Evolutionary conservation across 2,113 vertebrate genomes (phyloP).

Genomic region (Cyanocitta stelleri): DNA sequence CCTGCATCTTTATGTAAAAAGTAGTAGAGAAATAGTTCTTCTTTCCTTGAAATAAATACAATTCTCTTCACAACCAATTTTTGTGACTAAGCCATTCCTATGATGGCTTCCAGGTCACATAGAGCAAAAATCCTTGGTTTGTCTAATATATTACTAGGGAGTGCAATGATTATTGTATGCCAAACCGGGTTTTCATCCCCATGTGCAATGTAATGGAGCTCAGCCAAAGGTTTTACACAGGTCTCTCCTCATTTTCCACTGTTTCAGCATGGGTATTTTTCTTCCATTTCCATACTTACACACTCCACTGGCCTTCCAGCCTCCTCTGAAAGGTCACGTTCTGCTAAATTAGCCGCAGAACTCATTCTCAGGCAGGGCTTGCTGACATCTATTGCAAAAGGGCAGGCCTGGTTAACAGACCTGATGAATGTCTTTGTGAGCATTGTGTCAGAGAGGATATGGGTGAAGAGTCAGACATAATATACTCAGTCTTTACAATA

Average conservation of each 20-base stretch:
- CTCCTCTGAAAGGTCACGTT: slow-evolving; percentile 4
- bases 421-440: background rate
- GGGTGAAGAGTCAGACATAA: background rate
- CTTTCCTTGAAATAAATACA: background rate
- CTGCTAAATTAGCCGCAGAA: background rate
- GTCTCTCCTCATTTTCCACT: background rate
- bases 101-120: background rate
- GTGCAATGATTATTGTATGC: background rate
- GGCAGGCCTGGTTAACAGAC: background rate
- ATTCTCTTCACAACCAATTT: background rate
- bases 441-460: background rate
- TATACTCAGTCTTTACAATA: background rate
- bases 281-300: background rate
- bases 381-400: background rate
- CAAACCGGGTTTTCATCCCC: background rate
- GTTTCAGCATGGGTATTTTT: background rate
- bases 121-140: background rate
- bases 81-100: background rate
- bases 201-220: background rate
- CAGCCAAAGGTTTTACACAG: background rate
- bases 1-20: background rate
- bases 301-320: background rate
- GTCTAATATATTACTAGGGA: background rate
- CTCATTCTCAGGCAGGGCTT: background rate
- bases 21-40: background rate